Evolutionary conservation across 2,797 vertebrate species (phyloP).

Genomic region (Helostoma temminkii): DNA sequence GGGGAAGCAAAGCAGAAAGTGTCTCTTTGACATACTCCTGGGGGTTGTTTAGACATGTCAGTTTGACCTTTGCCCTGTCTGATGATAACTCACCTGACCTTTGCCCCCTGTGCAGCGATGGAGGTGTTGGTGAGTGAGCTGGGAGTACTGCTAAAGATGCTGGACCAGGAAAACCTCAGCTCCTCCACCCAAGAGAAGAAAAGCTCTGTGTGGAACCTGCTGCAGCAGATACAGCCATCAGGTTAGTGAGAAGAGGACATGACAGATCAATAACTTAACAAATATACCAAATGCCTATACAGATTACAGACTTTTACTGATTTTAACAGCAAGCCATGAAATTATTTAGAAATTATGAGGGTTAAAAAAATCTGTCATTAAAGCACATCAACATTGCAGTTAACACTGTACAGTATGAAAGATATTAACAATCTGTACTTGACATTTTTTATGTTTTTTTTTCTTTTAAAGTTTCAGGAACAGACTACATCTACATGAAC

Average conservation of each 20-base stretch:
- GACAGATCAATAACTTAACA: neutral
- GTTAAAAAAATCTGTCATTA: no score
- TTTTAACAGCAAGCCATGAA: no score
- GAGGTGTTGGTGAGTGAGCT: slow-evolving; percentile 96
- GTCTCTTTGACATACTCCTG: slow-evolving; percentile 17
- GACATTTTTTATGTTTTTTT: slow-evolving; percentile 1
- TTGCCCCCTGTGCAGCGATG: slow-evolving; percentile 83
- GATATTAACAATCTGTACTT: neutral
- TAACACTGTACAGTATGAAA: no score
- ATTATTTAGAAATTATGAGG: no score
- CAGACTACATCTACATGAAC: slow-evolving; percentile 94
- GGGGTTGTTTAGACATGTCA: slow-evolving; percentile 71
- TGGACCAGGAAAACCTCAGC: slow-evolving; percentile 96
- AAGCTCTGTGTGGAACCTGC: slow-evolving; percentile 89
- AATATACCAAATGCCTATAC: neutral
- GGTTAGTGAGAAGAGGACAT: slow-evolving; percentile 66
- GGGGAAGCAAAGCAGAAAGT: slow-evolving; percentile 32
- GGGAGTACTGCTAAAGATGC: slow-evolving; percentile 91
- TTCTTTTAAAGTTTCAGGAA: slow-evolving; percentile 84
- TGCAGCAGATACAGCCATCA: slow-evolving; percentile 92
- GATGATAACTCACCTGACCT: slow-evolving; percentile 51
- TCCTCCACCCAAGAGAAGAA: slow-evolving; percentile 94
- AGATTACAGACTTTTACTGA: neutral
- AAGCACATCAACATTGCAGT: neutral
- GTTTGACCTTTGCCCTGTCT: slow-evolving; percentile 61